Percentiles rank a stretch among this genome's conserved stretches.
These are phyloP conservation scores for Ommatoiulus sabulosus DNA, from an alignment of 2,888 invertebrate genomes.

Conservation along the genomic window DNA sequence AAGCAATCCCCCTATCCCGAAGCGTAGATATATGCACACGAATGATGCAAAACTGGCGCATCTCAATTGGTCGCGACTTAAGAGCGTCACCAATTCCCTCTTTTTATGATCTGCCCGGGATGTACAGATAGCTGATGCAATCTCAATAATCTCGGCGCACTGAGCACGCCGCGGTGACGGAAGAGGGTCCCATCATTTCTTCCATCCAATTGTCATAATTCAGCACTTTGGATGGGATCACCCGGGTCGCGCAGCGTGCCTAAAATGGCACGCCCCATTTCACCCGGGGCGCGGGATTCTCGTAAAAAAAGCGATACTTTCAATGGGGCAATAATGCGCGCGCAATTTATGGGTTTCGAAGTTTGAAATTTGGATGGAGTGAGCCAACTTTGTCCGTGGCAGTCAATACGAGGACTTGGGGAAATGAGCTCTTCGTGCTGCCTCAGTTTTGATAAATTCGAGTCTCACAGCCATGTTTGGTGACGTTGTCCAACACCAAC, in stretches of 20 bases:
- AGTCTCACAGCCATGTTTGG: too few relatives aligned
- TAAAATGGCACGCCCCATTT: neutral
- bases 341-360: neutral
- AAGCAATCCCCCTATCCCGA: slow-evolving; percentile 15
- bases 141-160: neutral
- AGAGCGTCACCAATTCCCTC: neutral
- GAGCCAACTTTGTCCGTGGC: neutral
- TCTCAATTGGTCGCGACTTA: neutral
- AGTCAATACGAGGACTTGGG: neutral
- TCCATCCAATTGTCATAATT: slow-evolving; percentile 36
- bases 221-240: slow-evolving; percentile 23
- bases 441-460: too few relatives aligned
- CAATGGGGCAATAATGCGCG: neutral
- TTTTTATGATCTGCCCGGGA: slow-evolving; percentile 17
- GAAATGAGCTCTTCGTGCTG: too few relatives aligned
- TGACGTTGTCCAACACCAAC: neutral
- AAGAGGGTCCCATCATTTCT: neutral
- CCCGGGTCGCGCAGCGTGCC: neutral
- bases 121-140: slow-evolving; percentile 3
- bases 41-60: slow-evolving; percentile 31
- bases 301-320: slow-evolving; percentile 11
- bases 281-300: slow-evolving; percentile 4
- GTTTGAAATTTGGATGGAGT: neutral
- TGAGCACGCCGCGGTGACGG: slow-evolving; percentile 18
- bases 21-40: neutral